Percentiles rank a stretch among this genome's conserved stretches.
Evolutionary conservation across 37 sponge, comb jelly and placozoan species (phyloP).

Genomic region (Spongia lamella): DNA sequence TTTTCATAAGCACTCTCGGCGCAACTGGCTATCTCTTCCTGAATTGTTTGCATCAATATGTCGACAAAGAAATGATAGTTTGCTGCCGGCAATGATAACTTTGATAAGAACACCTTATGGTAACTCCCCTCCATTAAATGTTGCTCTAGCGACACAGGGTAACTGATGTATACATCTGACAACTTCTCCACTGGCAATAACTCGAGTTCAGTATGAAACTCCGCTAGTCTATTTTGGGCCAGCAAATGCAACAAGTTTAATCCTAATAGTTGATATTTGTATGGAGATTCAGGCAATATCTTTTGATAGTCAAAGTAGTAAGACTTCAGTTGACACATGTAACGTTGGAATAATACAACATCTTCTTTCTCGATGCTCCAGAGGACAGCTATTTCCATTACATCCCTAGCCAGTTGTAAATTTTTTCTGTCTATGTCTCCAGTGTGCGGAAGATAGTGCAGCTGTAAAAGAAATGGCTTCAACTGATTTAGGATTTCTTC

Average conservation of each 20-base stretch:
- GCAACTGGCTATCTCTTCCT: constrained; percentile 92
- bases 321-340: constrained; percentile 89
- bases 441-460: constrained; percentile 35
- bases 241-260: constrained; percentile 87
- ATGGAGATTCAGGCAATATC: constrained; percentile 71
- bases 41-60: constrained; percentile 81
- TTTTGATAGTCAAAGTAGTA: constrained; percentile 90
- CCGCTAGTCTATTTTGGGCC: constrained; percentile 87
- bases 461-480: constrained; percentile 35
- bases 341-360: constrained; percentile 86
- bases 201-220: constrained; percentile 97
- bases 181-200: constrained; percentile 59
- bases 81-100: constrained; percentile 88
- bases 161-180: constrained; percentile 83
- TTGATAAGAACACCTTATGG: constrained; percentile 88
- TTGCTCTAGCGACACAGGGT: constrained; percentile 92
- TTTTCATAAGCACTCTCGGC: constrained; percentile 68
- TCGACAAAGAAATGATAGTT: constrained; percentile 89
- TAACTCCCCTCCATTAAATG: constrained; percentile 98
- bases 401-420: constrained; percentile 75
- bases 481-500: constrained; percentile 16
- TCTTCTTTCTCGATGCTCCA: constrained; percentile 89
- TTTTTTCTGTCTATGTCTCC: constrained; percentile 37
- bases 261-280: constrained; percentile 83
- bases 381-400: constrained; percentile 92